phyloP scores from a whole-genome alignment of 1,140 invertebrate species.

The Habropoda laboriosa region DNA sequence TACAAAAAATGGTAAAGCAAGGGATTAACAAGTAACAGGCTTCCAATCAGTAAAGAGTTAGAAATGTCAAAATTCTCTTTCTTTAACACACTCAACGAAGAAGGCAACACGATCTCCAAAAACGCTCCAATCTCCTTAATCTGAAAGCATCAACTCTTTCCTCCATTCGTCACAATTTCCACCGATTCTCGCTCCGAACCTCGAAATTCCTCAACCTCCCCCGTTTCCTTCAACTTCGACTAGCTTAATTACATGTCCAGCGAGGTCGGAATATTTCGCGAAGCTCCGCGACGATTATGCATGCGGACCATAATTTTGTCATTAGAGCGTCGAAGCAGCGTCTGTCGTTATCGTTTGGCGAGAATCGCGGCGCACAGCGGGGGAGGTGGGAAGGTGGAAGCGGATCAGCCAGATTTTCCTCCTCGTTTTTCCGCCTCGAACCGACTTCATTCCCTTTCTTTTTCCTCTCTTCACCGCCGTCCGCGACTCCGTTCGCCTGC shows the following conservation, averaged over 20 bases:
- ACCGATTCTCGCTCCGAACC: constrained; percentile 2
- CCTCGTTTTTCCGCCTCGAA: constrained; percentile 38
- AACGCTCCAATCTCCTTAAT: not conserved
- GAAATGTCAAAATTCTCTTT: too few species aligned
- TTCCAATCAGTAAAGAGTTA: too few species aligned
- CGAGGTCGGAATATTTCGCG: constrained; percentile 12
- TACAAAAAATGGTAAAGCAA: too few species aligned
- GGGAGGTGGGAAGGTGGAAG: too few species aligned
- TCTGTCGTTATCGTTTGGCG: constrained; percentile 56
- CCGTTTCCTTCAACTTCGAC: not conserved
- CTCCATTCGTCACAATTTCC: not conserved
- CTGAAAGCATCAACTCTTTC: not conserved
- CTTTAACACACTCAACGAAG: too few species aligned
- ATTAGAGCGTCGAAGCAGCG: constrained; percentile 48
- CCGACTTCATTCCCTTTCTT: constrained; percentile 36
- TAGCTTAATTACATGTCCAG: constrained; percentile 31
- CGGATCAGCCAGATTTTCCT: constrained; percentile 62
- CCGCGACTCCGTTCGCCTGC: constrained; percentile 26
- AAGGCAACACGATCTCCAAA: not conserved
- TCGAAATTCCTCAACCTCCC: not conserved
- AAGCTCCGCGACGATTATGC: constrained; percentile 9
- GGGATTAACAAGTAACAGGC: too few species aligned
- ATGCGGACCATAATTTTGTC: constrained; percentile 44
- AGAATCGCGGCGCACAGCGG: too few species aligned
- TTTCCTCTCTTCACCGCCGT: constrained; percentile 26